Evolutionary conservation across 2,888 invertebrate genomes (phyloP).

Genomic region (Ormyrus rosae): DNA sequence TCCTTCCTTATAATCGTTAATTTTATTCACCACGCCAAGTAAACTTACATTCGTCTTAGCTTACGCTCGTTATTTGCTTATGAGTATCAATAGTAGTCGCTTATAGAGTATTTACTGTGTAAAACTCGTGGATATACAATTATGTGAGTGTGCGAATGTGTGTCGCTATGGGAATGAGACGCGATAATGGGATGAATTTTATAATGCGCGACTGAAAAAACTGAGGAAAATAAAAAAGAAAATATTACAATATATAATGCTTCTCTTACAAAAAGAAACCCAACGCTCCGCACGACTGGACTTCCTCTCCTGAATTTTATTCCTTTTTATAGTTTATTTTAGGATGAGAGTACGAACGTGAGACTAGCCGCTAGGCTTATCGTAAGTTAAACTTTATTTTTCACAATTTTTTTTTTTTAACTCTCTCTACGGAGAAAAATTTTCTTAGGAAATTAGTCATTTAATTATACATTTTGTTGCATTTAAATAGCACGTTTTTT

Average conservation of each 20-base stretch:
- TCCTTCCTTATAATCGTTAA: slow-evolving; percentile 34
- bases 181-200: slow-evolving; percentile 4
- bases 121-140: slow-evolving; percentile 44
- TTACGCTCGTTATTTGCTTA: slow-evolving; percentile 50
- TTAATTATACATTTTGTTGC: neutral
- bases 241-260: neutral
- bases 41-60: neutral
- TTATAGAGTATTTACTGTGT: slow-evolving; percentile 54
- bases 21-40: slow-evolving; percentile 7
- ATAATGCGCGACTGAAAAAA: neutral
- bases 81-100: slow-evolving; percentile 57
- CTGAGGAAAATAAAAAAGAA: neutral
- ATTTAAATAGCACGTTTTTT: too few species aligned
- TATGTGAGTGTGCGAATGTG: slow-evolving; percentile 21
- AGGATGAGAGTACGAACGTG: slow-evolving; percentile 24
- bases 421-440: slow-evolving; percentile 37
- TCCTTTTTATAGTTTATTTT: neutral
- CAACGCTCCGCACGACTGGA: slow-evolving; percentile 9
- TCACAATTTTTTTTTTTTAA: slow-evolving; percentile 41
- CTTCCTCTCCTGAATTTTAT: neutral
- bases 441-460: slow-evolving; percentile 20
- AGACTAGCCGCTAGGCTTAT: slow-evolving; percentile 32
- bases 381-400: slow-evolving; percentile 31
- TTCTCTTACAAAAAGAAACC: slow-evolving; percentile 23
- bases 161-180: slow-evolving; percentile 28